Base-by-base conservation (phyloP, 2,888 invertebrate genomes). In the Ectobius pallidus region DNA sequence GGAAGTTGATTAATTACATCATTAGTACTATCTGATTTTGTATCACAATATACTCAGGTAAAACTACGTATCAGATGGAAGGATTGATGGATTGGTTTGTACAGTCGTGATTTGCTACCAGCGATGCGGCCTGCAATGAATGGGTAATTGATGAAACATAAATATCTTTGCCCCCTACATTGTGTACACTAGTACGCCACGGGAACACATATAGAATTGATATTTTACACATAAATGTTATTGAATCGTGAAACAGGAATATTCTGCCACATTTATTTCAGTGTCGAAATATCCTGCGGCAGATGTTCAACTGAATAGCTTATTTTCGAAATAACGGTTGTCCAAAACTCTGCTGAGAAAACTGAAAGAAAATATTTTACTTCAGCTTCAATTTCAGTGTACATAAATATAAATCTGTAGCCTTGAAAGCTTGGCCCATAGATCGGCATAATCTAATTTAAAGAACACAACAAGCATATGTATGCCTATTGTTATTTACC, bases 111-210 rank as follows among this genome's bases (percentile, higher is more conserved):
- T 65, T 65, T 46, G 65, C 65, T 44, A 46, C 44, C 44, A 7
- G 3, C 9, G 20, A 11, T 25, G 11, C 34, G 34, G 4, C 25
- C 52, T 63, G 63, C 65, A 44, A 65, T 65, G 65, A 65, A 46
- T 65, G 65, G 65, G 46, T 65, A 65, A 65, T 65, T 65, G 46
- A 65, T 65, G 65, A 65, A 65, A 65, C 65, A 46, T 65, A 65
- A 65, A 65, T 58, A 58, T 30, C 58, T 1, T 11, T 0, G 6
- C 27, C 4, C n/a, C 14, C 27, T 30, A 30, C n/a, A 30, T 14
- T 58, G 58, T 25, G 58, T 58, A 58, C 58, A 58, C 25, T 2
- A 11, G 1, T 20, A n/a, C 14, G n/a, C 58, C 32, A n/a, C n/a
- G n/a, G n/a, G n/a, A n/a, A n/a, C n/a, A n/a, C n/a, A 1, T n/a